Percentiles rank a stretch among this genome's conserved stretches.
Evolutionary conservation across 2,888 invertebrate species (phyloP).

Genomic region (Patella depressa): DNA sequence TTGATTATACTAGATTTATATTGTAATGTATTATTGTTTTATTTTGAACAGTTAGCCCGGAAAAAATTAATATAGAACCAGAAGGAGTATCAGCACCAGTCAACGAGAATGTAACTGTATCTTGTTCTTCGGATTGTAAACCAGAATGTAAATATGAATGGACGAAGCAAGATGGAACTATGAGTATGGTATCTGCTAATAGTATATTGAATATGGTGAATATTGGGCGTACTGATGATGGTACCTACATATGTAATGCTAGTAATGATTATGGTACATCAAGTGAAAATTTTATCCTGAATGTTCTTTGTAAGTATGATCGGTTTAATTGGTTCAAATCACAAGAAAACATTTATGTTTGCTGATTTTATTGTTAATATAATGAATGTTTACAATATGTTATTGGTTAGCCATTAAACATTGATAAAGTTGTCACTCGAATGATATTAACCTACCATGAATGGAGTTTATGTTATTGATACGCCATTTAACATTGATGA

Average conservation of each 20-base stretch:
- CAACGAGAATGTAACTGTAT: neutral
- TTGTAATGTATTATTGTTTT: neutral
- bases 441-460: too few relatives aligned
- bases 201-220: neutral
- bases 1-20: too few relatives aligned
- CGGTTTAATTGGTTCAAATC: too few relatives aligned
- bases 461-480: too few relatives aligned
- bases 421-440: too few relatives aligned
- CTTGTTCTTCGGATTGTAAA: neutral
- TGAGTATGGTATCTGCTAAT: neutral
- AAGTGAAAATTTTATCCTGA: neutral
- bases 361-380: too few relatives aligned
- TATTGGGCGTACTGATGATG: neutral
- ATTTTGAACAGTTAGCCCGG: neutral
- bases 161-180: neutral
- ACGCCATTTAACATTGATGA: too few relatives aligned
- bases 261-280: neutral
- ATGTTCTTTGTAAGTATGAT: neutral
- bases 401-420: too few relatives aligned
- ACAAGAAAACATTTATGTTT: too few relatives aligned
- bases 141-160: neutral
- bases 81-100: neutral
- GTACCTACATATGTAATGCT: neutral
- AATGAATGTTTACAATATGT: too few relatives aligned
- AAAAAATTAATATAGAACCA: neutral